These are phyloP conservation scores for Sebastes baramenuke DNA, from an alignment of 2,797 vertebrate genomes.

Conservation along the genomic window DNA sequence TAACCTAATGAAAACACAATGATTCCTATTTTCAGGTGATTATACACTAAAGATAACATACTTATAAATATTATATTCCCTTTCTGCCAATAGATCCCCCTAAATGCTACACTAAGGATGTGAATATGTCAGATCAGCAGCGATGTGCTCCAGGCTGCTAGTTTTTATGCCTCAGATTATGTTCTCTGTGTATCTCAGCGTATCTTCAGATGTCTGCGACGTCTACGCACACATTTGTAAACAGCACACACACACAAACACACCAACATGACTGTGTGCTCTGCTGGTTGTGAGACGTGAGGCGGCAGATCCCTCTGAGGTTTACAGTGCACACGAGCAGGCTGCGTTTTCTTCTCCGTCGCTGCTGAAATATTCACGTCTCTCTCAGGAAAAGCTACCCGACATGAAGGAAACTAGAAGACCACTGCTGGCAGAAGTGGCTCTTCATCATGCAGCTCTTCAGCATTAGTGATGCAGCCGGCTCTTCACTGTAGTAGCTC, in stretches of 20 bases:
- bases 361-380: slow-evolving; percentile 29
- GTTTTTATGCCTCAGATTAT: not conserved
- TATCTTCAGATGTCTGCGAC: not conserved
- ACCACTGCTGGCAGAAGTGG: not conserved
- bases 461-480: not conserved
- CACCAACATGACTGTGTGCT: not conserved
- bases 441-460: not conserved
- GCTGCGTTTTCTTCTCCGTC: not conserved
- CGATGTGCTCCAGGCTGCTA: not conserved
- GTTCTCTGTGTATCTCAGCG: not conserved
- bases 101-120: not conserved
- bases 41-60: no score
- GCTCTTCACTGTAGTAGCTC: slow-evolving; percentile 1
- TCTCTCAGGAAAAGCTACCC: slow-evolving; percentile 5
- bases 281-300: not conserved
- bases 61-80: no score
- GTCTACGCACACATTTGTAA: not conserved
- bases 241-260: not conserved
- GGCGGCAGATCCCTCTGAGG: not conserved
- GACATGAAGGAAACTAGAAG: not conserved
- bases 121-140: not conserved
- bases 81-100: no score
- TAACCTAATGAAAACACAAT: no score
- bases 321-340: not conserved
- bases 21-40: no score